A percentile compares a stretch with the other conserved stretches of the same genome.
Conservation (phyloP, 2,797 vertebrate species). For the Notolepis coatsorum region DNA sequence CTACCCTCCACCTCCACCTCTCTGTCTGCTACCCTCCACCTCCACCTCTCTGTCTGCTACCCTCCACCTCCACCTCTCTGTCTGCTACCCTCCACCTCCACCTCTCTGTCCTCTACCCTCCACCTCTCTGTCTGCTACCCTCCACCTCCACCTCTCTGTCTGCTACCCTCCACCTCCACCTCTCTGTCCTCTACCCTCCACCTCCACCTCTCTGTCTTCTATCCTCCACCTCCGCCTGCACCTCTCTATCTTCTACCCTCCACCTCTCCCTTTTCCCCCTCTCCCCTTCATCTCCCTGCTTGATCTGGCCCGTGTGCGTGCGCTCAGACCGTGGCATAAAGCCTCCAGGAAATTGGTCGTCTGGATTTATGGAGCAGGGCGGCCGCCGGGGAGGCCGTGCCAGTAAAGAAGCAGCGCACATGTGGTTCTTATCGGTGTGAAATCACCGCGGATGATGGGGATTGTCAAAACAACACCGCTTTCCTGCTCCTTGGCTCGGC, state of each 20-base stretch:
- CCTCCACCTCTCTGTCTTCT: not conserved
- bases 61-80: slow-evolving; percentile 6
- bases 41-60: slow-evolving; percentile 21
- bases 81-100: slow-evolving; percentile 12
- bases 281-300: slow-evolving; percentile 19
- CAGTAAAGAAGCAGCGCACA: slow-evolving; percentile 55
- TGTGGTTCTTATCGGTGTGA: slow-evolving; percentile 69
- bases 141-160: too few species aligned
- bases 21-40: slow-evolving; percentile 5
- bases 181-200: slow-evolving; percentile 15
- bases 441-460: slow-evolving; percentile 41
- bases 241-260: slow-evolving; percentile 7
- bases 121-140: slow-evolving; percentile 34
- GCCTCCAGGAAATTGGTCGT: slow-evolving; percentile 67
- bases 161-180: slow-evolving; percentile 18
- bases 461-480: slow-evolving; percentile 61
- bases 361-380: slow-evolving; percentile 64
- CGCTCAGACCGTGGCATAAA: slow-evolving; percentile 50
- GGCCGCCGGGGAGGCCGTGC: slow-evolving; percentile 23
- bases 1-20: slow-evolving; percentile 12
- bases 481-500: slow-evolving; percentile 31
- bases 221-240: not conserved
- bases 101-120: slow-evolving; percentile 21
- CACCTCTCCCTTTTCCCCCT: slow-evolving; percentile 21
- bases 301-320: slow-evolving; percentile 27